A percentile compares a stretch with the other conserved stretches of the same genome.
phyloP scores from a whole-genome alignment of 2,888 invertebrate species.

The Eristalis intricaria region DNA sequence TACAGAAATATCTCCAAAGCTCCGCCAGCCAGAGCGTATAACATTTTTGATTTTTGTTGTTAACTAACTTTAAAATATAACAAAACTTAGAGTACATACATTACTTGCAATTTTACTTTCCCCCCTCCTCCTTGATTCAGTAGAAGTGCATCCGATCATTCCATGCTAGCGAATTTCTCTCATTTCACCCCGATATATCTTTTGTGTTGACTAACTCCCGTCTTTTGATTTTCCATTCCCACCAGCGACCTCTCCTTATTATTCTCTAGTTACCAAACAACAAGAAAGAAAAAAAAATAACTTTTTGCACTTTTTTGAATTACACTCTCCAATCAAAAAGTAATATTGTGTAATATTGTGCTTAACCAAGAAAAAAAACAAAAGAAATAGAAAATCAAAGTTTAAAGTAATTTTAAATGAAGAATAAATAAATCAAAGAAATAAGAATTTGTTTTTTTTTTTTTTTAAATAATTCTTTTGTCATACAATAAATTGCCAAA shows the following conservation, averaged over 20 bases:
- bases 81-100: slow-evolving; percentile 56
- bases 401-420: slow-evolving; percentile 71
- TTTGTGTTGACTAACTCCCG: neutral
- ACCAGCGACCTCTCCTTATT: slow-evolving; percentile 5
- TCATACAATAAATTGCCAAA: slow-evolving; percentile 81
- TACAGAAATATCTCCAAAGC: neutral
- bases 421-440: slow-evolving; percentile 36
- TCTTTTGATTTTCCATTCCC: slow-evolving; percentile 32
- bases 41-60: neutral
- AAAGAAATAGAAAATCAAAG: slow-evolving; percentile 67
- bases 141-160: slow-evolving; percentile 61
- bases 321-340: slow-evolving; percentile 79
- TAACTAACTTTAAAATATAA: slow-evolving; percentile 14
- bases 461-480: slow-evolving; percentile 81
- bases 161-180: slow-evolving; percentile 28
- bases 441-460: slow-evolving; percentile 61
- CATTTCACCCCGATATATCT: slow-evolving; percentile 25
- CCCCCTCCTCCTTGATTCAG: slow-evolving; percentile 14
- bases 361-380: slow-evolving; percentile 72
- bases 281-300: slow-evolving; percentile 13
- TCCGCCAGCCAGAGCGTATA: neutral
- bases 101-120: slow-evolving; percentile 67
- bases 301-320: slow-evolving; percentile 65
- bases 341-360: slow-evolving; percentile 78
- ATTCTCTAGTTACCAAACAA: slow-evolving; percentile 52